Conservation (phyloP, 2,888 invertebrate genomes). For the Perizoma affinitatum region DNA sequence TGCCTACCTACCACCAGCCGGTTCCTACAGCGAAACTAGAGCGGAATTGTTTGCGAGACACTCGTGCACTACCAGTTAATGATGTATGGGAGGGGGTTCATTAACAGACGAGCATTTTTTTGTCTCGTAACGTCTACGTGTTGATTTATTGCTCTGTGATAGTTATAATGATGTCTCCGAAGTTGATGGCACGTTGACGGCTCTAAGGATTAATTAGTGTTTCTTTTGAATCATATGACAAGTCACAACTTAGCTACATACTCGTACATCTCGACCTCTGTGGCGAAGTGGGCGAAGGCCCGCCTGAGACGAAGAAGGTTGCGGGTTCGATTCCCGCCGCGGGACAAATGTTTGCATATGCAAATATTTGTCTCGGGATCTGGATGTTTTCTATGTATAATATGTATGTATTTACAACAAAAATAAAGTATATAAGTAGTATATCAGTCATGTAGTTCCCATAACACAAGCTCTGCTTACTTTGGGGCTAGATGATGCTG, state of each 20-base stretch:
- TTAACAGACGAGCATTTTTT: slow-evolving; percentile 64
- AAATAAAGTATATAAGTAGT: too few species aligned
- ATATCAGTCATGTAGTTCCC: too few species aligned
- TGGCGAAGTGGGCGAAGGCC: too few species aligned
- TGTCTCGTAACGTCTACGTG: slow-evolving; percentile 56
- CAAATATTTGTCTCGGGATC: too few species aligned
- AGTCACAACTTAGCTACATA: slow-evolving; percentile 9
- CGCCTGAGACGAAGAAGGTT: too few species aligned
- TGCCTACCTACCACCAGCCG: slow-evolving; percentile 68
- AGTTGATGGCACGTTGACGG: slow-evolving; percentile 28
- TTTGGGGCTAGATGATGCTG: too few species aligned
- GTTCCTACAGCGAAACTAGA: slow-evolving; percentile 74
- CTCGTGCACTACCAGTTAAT: slow-evolving; percentile 71
- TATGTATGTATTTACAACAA: too few species aligned
- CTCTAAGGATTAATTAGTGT: slow-evolving; percentile 39
- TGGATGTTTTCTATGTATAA: too few species aligned
- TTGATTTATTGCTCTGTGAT: slow-evolving; percentile 40
- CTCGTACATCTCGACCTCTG: background rate
- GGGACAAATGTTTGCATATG: too few species aligned
- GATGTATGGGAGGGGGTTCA: slow-evolving; percentile 74
- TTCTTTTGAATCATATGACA: slow-evolving; percentile 18
- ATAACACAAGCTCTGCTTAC: too few species aligned
- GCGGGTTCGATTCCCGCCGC: too few species aligned
- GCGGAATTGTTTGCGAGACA: slow-evolving; percentile 78
- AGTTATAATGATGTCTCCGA: slow-evolving; percentile 40